A percentile compares a stretch with the other conserved stretches of the same genome.
Conservation (phyloP, 2,113 vertebrate genomes). For the Saimiri boliviensis region DNA sequence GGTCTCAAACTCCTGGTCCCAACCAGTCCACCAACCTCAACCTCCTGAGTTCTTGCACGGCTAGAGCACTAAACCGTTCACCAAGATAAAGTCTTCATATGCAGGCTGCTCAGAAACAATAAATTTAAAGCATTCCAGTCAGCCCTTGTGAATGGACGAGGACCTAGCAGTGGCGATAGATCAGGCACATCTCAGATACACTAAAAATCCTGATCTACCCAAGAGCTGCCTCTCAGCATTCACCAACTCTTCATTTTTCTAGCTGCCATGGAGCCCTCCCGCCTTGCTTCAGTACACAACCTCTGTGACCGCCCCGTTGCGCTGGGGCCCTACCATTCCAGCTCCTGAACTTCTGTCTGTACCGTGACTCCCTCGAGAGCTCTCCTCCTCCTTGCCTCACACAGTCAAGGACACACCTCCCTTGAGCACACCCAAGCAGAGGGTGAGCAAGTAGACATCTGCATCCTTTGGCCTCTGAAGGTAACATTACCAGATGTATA, state of each 20-base stretch:
- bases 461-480: neutral
- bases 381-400: neutral
- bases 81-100: neutral
- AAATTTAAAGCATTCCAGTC: neutral
- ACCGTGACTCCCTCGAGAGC: neutral
- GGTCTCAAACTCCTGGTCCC: neutral
- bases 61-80: neutral
- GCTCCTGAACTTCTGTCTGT: no score
- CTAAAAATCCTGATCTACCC: neutral
- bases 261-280: neutral
- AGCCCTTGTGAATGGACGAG: accelerated
- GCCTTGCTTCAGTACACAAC: no score
- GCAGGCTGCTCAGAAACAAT: neutral
- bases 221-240: neutral
- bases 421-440: neutral
- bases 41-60: neutral
- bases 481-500: no score
- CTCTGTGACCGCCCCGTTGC: neutral
- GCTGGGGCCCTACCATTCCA: accelerated
- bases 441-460: neutral
- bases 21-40: neutral
- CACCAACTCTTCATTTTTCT: neutral
- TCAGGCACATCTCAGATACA: neutral
- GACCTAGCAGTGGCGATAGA: neutral
- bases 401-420: accelerated